Evolutionary conservation across 2,797 vertebrate genomes (phyloP).

Genomic region (Pseudocheirus occidentalis): DNA sequence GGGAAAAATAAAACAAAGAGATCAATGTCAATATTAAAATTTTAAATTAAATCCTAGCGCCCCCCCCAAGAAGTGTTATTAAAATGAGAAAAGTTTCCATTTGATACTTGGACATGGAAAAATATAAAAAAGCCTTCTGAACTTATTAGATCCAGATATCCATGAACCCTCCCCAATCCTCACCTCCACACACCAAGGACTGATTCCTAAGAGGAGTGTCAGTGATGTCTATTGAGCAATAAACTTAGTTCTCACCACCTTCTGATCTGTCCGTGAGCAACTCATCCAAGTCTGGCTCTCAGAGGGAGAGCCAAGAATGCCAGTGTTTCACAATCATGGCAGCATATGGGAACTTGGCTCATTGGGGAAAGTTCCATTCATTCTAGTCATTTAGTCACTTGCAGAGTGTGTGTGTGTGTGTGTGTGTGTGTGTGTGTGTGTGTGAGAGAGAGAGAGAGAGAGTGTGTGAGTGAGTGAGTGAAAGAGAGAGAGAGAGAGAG

Average conservation of each 20-base stretch:
- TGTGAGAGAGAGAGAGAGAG: too few species aligned
- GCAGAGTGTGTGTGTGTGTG: background rate
- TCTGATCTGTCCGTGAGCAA: slow-evolving; percentile 18
- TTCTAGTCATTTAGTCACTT: background rate
- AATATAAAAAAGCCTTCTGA: fast-evolving
- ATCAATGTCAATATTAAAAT: background rate
- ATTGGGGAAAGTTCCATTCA: background rate
- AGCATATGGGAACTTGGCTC: background rate
- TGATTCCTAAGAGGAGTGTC: background rate
- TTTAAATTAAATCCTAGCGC: background rate
- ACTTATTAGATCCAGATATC: slow-evolving; percentile 4
- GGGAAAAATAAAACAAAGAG: background rate
- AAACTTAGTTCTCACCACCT: background rate
- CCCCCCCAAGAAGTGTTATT: background rate
- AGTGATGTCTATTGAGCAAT: slow-evolving; percentile 11
- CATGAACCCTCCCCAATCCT: background rate
- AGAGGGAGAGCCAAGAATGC: background rate
- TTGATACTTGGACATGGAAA: background rate
- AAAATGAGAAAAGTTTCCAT: slow-evolving; percentile 6
- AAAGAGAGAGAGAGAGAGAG: too few species aligned
- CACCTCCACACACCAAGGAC: slow-evolving; percentile 24
- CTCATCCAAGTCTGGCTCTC: background rate
- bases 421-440: background rate
- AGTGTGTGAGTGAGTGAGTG: too few species aligned
- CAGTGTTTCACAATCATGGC: background rate